Conservation (phyloP, 2,113 vertebrate species). For the Callocephalon fimbriatum region DNA sequence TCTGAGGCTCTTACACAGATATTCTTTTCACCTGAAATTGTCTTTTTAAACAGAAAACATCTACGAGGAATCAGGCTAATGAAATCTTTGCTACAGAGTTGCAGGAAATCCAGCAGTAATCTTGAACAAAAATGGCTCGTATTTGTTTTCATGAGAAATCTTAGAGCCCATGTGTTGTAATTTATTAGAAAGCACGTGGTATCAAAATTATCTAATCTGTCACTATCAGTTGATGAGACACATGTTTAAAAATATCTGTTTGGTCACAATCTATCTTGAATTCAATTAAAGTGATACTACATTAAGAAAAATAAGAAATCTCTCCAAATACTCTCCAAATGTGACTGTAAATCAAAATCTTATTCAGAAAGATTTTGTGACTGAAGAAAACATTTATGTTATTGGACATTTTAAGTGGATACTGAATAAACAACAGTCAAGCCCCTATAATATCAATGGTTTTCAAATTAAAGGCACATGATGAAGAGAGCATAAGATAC, state of each 20-base stretch:
- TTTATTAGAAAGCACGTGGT: neutral
- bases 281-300: neutral
- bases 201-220: neutral
- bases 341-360: neutral
- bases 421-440: neutral
- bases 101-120: neutral
- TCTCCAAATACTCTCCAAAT: neutral
- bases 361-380: neutral
- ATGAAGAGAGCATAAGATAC: neutral
- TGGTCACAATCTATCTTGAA: neutral
- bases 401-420: neutral
- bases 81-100: neutral
- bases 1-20: neutral
- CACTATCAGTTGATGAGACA: neutral
- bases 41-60: neutral
- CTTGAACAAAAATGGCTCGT: fast-evolving
- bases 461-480: neutral
- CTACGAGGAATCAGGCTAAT: neutral
- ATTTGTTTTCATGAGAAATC: neutral
- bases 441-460: neutral
- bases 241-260: neutral
- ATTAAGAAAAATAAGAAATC: neutral
- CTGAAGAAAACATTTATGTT: neutral
- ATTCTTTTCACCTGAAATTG: neutral
- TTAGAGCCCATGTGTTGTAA: neutral